Conservation (phyloP, 2,797 vertebrate genomes). For the Macropodus opercularis region DNA sequence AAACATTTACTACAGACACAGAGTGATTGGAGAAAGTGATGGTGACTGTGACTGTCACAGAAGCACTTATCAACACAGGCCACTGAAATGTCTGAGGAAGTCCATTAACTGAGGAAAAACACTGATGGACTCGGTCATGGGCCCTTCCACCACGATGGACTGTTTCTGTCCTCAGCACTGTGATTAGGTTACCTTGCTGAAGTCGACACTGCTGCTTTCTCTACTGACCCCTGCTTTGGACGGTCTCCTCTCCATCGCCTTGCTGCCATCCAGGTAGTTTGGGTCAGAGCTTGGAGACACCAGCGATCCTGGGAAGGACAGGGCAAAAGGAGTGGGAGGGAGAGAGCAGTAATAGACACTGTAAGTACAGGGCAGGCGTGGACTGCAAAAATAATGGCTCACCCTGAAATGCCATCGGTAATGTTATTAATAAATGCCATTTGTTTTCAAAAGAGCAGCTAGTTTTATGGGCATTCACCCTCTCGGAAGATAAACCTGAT, state of each 20-base stretch:
- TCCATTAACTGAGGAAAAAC: conserved; percentile 53
- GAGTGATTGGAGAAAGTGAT: conserved; percentile 12
- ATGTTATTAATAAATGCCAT: not conserved
- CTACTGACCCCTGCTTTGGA: conserved; percentile 91
- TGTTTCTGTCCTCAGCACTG: conserved; percentile 68
- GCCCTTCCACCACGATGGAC: conserved; percentile 53
- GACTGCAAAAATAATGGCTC: conserved; percentile 3
- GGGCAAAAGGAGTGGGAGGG: conserved; percentile 9
- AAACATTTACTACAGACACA: conserved; percentile 43
- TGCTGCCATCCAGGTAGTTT: conserved; percentile 87
- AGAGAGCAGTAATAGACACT: conserved; percentile 30
- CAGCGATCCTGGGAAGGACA: conserved; percentile 80
- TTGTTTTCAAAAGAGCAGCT: conserved; percentile 2
- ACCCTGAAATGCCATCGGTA: not conserved
- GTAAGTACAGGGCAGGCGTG: conserved; percentile 14
- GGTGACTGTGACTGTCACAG: conserved; percentile 24
- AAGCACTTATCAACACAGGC: conserved; percentile 31
- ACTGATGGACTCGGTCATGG: conserved; percentile 65
- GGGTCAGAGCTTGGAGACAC: conserved; percentile 89
- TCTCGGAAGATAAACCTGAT: conserved; percentile 7
- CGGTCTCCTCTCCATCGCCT: conserved; percentile 86
- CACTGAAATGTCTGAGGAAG: conserved; percentile 42
- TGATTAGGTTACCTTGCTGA: conserved; percentile 89
- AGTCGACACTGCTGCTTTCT: conserved; percentile 94
- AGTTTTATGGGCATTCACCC: not conserved